phyloP scores from a whole-genome alignment of 2,888 invertebrate species.

The Autographa gamma region DNA sequence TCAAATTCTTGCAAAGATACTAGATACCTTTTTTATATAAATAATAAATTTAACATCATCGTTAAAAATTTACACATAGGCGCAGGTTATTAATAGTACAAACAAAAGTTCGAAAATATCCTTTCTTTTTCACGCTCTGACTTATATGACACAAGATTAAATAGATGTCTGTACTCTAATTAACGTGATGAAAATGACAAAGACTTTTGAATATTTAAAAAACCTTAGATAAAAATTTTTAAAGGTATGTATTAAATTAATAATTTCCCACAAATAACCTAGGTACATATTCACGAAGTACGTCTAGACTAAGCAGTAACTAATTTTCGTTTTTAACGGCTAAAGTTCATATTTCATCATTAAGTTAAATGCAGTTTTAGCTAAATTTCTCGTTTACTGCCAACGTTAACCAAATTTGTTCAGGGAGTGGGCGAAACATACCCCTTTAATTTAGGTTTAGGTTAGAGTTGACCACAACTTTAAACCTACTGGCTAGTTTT shows the following conservation, averaged over 20 bases:
- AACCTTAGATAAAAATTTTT: conserved; percentile 10
- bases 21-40: no score
- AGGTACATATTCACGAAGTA: conserved; percentile 42
- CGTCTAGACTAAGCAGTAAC: conserved; percentile 50
- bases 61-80: no score
- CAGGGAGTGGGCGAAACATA: conserved; percentile 35
- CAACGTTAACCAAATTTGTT: conserved; percentile 49
- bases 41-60: no score
- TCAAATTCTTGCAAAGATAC: no score
- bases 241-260: conserved; percentile 15
- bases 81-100: no score
- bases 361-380: conserved; percentile 59
- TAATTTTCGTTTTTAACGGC: conserved; percentile 53
- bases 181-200: not conserved
- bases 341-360: conserved; percentile 34
- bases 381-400: conserved; percentile 48
- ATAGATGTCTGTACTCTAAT: conserved; percentile 5
- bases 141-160: not conserved
- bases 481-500: conserved; percentile 19
- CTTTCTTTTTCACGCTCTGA: no score
- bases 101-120: no score
- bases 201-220: conserved; percentile 32
- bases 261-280: conserved; percentile 24
- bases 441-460: conserved; percentile 29
- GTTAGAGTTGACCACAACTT: conserved; percentile 25